Evolutionary conservation across 2,113 vertebrate species (phyloP).

Genomic region (Oncorhynchus mykiss): DNA sequence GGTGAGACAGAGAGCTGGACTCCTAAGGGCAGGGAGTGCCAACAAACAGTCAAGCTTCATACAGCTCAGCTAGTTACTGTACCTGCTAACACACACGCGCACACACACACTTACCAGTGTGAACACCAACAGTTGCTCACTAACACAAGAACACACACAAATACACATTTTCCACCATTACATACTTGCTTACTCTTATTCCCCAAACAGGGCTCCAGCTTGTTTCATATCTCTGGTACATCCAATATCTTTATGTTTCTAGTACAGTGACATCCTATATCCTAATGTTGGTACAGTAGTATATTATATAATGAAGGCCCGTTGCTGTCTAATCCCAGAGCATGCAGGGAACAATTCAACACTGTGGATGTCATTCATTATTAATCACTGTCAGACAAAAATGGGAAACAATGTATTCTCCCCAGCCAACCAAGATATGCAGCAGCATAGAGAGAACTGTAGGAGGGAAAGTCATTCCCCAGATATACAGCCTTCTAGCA

Average conservation of each 20-base stretch:
- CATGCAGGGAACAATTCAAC: background rate
- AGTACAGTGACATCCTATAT: slow-evolving; percentile 3
- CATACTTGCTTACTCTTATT: no score
- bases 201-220: background rate
- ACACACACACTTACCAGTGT: background rate
- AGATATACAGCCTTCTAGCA: no score
- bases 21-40: slow-evolving; percentile 53
- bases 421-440: slow-evolving; percentile 4
- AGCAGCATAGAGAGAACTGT: background rate
- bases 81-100: slow-evolving; percentile 12
- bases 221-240: background rate
- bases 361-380: slow-evolving; percentile 3
- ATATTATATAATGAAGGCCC: background rate
- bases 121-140: no score
- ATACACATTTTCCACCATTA: slow-evolving; percentile 4
- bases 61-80: background rate
- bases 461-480: background rate
- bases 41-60: no score
- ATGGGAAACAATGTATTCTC: slow-evolving; percentile 21
- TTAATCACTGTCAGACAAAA: slow-evolving; percentile 22
- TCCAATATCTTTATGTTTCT: background rate
- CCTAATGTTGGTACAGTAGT: background rate
- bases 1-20: slow-evolving; percentile 12
- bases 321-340: background rate
- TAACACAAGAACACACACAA: background rate